phyloP scores from a whole-genome alignment of 2,888 invertebrate genomes.

The Pachydiplax longipennis region DNA sequence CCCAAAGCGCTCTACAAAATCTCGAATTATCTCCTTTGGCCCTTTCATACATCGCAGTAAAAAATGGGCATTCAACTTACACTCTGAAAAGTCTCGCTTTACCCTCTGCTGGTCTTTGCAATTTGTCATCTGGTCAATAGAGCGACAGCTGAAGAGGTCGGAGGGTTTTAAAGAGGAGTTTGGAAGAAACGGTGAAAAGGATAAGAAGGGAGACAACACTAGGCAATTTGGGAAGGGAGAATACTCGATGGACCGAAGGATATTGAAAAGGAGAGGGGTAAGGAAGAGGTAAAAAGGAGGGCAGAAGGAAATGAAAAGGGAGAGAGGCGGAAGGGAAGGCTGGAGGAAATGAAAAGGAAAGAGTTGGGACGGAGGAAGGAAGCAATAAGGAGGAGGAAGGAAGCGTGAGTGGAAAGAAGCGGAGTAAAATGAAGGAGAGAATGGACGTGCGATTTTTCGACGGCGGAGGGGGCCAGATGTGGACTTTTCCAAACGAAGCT shows the following conservation, averaged over 20 bases:
- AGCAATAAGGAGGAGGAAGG: background rate
- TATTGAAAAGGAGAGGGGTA: background rate
- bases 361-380: background rate
- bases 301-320: background rate
- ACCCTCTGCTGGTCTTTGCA: background rate
- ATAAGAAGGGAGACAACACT: background rate
- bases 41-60: background rate
- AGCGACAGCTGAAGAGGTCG: background rate
- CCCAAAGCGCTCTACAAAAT: background rate
- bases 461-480: background rate
- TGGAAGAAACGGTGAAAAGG: background rate
- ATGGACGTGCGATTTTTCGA: background rate
- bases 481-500: background rate
- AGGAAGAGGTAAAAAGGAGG: background rate
- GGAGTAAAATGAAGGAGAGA: background rate
- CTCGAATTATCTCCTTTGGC: background rate
- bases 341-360: background rate
- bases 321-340: background rate
- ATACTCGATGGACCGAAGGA: background rate
- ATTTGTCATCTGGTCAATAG: slow-evolving; percentile 1
- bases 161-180: background rate
- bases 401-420: background rate
- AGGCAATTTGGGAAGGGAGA: background rate
- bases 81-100: background rate
- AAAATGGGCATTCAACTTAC: background rate